A percentile compares a stretch with the other conserved stretches of the same genome.
Conservation (phyloP, 2,113 vertebrate species). For the Butorides virescens region DNA sequence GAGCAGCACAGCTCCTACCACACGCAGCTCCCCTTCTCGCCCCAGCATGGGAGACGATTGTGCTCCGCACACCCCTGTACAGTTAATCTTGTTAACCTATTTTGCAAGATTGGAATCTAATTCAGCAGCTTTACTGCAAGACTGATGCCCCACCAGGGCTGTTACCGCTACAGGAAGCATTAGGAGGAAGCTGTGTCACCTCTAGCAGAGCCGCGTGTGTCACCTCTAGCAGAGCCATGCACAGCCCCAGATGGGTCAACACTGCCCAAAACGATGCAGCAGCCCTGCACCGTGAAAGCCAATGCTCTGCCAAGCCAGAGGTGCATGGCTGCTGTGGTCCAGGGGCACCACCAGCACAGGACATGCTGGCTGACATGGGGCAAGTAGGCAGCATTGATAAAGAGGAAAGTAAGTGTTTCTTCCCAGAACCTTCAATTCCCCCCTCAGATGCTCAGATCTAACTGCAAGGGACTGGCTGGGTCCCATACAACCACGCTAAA, state of each 20-base stretch:
- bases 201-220: neutral
- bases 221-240: neutral
- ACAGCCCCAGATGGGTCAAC: neutral
- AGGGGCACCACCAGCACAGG: neutral
- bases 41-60: neutral
- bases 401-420: neutral
- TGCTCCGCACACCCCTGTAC: too few species aligned
- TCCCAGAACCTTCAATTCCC: neutral
- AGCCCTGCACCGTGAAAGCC: fast-evolving
- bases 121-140: neutral
- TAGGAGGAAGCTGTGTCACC: neutral
- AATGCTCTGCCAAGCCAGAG: neutral
- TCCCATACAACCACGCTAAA: neutral
- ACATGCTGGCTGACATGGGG: neutral
- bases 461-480: neutral
- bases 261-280: neutral
- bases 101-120: neutral
- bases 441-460: neutral
- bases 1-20: neutral
- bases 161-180: fast-evolving
- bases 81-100: neutral
- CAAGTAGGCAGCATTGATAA: neutral
- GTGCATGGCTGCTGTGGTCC: neutral
- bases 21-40: fast-evolving
- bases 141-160: neutral